A percentile compares a stretch with the other conserved stretches of the same genome.
Conservation (phyloP, 2,888 invertebrate species). For the Petrolisthes cinctipes region DNA sequence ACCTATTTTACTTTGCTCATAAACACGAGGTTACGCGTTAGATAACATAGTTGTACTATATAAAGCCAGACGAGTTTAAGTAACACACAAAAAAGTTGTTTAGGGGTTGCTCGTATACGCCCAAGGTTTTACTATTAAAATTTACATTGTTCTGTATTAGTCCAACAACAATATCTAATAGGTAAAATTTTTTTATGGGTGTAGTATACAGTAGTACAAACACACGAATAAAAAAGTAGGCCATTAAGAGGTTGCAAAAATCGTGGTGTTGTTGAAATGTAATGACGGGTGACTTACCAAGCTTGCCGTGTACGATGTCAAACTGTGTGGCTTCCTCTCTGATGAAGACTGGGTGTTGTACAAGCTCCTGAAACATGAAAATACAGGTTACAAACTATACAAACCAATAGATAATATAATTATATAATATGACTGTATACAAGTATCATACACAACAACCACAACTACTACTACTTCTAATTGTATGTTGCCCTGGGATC, state of each 20-base stretch:
- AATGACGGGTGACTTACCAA: slow-evolving; percentile 77
- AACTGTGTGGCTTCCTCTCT: slow-evolving; percentile 83
- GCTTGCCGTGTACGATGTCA: slow-evolving; percentile 87
- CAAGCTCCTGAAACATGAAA: slow-evolving; percentile 77
- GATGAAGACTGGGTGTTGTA: slow-evolving; percentile 83
- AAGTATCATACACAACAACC: not conserved
- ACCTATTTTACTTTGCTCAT: too few species aligned
- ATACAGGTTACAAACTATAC: not conserved
- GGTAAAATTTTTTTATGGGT: not conserved
- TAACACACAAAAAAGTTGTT: too few species aligned
- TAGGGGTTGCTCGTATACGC: too few species aligned
- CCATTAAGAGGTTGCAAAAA: not conserved
- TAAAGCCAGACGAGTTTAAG: too few species aligned
- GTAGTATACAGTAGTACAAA: not conserved
- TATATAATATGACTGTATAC: not conserved
- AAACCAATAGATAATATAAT: not conserved
- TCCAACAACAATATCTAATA: not conserved
- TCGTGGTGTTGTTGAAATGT: not conserved
- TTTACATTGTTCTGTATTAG: too few species aligned
- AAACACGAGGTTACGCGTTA: too few species aligned
- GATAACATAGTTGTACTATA: too few species aligned
- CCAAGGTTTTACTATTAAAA: too few species aligned
- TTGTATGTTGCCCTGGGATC: too few species aligned
- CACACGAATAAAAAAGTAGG: not conserved
- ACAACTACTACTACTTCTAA: too few species aligned